Evolutionary conservation across 1,140 invertebrate genomes (phyloP).

Genomic region (Bombus waltoni): DNA sequence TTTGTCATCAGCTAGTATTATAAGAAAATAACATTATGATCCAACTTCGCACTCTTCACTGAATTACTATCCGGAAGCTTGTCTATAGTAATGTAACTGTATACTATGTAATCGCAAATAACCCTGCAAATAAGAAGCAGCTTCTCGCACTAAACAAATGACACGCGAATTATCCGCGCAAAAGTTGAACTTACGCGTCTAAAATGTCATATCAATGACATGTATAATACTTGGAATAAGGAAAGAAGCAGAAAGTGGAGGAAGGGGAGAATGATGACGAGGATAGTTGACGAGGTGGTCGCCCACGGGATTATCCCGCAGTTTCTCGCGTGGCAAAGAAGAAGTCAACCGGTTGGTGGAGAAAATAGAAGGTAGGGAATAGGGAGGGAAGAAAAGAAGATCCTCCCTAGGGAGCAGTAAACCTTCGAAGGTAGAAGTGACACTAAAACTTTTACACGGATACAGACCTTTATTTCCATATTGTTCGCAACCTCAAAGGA

Average conservation of each 20-base stretch:
- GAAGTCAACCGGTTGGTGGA: slow-evolving; percentile 34
- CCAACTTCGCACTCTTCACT: too few species aligned
- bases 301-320: slow-evolving; percentile 35
- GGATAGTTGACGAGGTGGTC: slow-evolving; percentile 26
- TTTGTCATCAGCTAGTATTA: too few species aligned
- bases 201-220: neutral
- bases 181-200: too few species aligned
- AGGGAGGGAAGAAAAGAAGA: slow-evolving; percentile 39
- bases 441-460: slow-evolving; percentile 78
- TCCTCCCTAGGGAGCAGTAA: slow-evolving; percentile 70
- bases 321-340: slow-evolving; percentile 37
- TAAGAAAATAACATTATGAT: too few species aligned
- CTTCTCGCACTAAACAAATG: neutral
- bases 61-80: too few species aligned
- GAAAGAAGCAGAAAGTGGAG: too few species aligned
- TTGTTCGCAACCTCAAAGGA: slow-evolving; percentile 71
- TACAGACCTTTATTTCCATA: slow-evolving; percentile 78
- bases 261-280: neutral
- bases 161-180: neutral
- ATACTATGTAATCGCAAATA: too few species aligned
- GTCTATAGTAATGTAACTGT: too few species aligned
- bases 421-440: slow-evolving; percentile 71
- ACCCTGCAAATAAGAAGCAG: too few species aligned
- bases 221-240: neutral
- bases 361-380: slow-evolving; percentile 15